Evolutionary conservation across 2,888 invertebrate species (phyloP), one percentile per base, ranked within the genome.

Genomic region (Eretmocerus hayati): DNA sequence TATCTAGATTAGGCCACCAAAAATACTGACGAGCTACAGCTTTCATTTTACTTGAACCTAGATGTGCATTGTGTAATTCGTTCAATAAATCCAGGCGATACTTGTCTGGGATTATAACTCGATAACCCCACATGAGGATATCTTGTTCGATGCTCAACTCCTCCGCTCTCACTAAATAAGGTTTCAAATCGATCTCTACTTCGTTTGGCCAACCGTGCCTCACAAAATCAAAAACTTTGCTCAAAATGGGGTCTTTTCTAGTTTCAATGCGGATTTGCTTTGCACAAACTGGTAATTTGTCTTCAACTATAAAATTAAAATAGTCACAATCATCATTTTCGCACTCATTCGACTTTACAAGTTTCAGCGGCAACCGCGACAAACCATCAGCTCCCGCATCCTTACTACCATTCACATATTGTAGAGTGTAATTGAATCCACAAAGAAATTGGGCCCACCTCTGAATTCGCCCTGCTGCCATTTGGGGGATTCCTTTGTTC

Each of bases 401-500:
- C 2, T 49, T 18, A 22, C 22, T 18, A 30, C 53, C 56, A 23
- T 56, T 53, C 1, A 59, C 35, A 45, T 56, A 55, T n/a, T 56
- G 36, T 11, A 62, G 46, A 21, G 42, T 52, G n/a, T 58, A 61
- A 23, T 59, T 48, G 37, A 56, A 59, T 5, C 54, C 51, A 4
- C 50, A 48, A 13, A 57, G 42, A 44, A 53, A 57, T 0, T 48
- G 36, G 26, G 63, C 61, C 63, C 63, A 67, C 42, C 64, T 44
- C 46, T 63, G 63, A 3, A 65, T 33, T 48, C 66, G 44, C 15
- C 61, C 61, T 16, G 66, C 62, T 30, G 64, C 63, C 62, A 67
- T 62, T 35, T 54, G 50, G 5, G 65, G 63, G n/a, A 66, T 56
- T 5, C 62, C 61, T 53, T 62, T 63, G 5, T 62, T 54, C 45